phyloP scores from a whole-genome alignment of 2,113 vertebrate genomes.

The Meles meles region DNA sequence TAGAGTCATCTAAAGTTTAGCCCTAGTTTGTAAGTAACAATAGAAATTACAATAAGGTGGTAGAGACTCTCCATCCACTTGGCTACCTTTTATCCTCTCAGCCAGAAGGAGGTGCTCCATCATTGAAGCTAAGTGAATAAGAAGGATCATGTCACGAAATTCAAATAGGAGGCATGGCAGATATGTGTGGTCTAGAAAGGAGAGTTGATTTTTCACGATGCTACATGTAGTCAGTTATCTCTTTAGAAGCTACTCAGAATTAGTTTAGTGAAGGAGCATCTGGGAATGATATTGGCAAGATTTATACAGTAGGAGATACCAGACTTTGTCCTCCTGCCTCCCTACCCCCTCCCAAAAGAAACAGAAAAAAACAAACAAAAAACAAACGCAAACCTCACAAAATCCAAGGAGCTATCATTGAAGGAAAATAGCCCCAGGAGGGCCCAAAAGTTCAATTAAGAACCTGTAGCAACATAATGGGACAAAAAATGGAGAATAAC shows the following conservation, averaged over 20 bases:
- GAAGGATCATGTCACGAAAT: background rate
- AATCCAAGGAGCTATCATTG: background rate
- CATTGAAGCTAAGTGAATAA: background rate
- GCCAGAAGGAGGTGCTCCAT: background rate
- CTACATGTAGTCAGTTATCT: background rate
- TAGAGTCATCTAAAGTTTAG: background rate
- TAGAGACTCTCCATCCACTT: background rate
- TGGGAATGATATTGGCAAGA: background rate
- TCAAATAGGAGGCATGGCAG: background rate
- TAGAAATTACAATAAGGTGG: background rate
- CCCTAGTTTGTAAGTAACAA: background rate
- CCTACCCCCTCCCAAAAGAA: fast-evolving
- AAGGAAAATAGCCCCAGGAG: background rate
- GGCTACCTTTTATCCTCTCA: background rate
- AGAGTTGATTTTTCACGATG: background rate
- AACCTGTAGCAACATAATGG: background rate
- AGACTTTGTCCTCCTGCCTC: background rate
- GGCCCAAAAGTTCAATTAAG: background rate
- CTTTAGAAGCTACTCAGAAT: background rate
- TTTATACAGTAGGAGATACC: background rate
- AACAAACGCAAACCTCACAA: background rate
- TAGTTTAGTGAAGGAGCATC: background rate
- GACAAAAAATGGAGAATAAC: background rate
- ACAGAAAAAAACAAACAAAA: background rate
- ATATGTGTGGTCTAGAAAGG: background rate